These are phyloP conservation scores for Aeoliscus strigatus DNA, from an alignment of 2,797 vertebrate species.

Conservation along the genomic window DNA sequence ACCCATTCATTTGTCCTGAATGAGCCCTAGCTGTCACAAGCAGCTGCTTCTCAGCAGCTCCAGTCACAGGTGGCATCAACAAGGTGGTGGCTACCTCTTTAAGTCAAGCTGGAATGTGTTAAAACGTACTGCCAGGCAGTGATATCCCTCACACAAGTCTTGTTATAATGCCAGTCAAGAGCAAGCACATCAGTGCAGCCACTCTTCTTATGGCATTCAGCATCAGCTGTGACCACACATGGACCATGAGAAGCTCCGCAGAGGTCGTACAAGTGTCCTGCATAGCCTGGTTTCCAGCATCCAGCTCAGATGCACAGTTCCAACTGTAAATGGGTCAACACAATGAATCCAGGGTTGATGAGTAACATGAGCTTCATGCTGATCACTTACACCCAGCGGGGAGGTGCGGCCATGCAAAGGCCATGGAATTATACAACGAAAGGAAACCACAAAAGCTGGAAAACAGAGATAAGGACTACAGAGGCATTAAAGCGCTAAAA, in stretches of 20 bases:
- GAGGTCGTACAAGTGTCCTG: slow-evolving; percentile 20
- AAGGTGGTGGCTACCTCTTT: slow-evolving; percentile 36
- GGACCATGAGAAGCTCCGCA: slow-evolving; percentile 42
- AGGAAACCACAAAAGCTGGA: slow-evolving; percentile 39
- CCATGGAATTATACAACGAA: slow-evolving; percentile 42
- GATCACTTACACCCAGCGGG: slow-evolving; percentile 35
- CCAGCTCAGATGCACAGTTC: slow-evolving; percentile 31
- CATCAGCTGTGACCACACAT: slow-evolving; percentile 37
- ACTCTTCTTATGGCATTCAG: slow-evolving; percentile 26
- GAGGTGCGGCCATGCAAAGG: slow-evolving; percentile 61
- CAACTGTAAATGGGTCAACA: slow-evolving; percentile 47
- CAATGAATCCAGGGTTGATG: slow-evolving; percentile 42
- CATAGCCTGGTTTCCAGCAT: slow-evolving; percentile 26
- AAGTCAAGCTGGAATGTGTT: slow-evolving; percentile 33
- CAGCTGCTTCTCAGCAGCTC: slow-evolving; percentile 50
- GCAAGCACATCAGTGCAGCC: slow-evolving; percentile 49
- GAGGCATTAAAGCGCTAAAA: slow-evolving; percentile 8
- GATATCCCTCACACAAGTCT: slow-evolving; percentile 34
- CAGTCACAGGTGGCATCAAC: slow-evolving; percentile 40
- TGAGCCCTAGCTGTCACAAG: slow-evolving; percentile 38
- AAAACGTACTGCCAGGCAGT: slow-evolving; percentile 32
- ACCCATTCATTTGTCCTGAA: slow-evolving; percentile 28
- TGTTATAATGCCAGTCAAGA: slow-evolving; percentile 50
- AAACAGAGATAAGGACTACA: slow-evolving; percentile 29
- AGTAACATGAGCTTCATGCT: slow-evolving; percentile 48